Percentiles rank a stretch among this genome's conserved stretches.
phyloP scores from a whole-genome alignment of 2,888 invertebrate species.

The Brachylomia viminalis region DNA sequence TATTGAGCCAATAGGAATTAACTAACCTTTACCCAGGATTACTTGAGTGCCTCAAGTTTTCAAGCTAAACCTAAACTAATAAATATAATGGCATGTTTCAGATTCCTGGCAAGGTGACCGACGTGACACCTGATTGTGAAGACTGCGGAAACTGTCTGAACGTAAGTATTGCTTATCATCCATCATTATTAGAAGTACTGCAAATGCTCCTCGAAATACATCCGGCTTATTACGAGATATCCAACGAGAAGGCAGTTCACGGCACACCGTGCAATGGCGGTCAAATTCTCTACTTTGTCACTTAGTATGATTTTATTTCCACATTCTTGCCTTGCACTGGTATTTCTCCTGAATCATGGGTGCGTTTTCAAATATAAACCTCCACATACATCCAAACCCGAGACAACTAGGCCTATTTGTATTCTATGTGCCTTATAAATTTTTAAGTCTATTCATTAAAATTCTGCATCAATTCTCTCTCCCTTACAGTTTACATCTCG shows the following conservation, averaged over 20 bases:
- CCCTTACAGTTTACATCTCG: conserved; percentile 92
- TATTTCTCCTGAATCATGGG: not conserved
- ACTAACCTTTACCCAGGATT: not conserved
- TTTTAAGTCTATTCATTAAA: not conserved
- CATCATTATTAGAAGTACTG: not conserved
- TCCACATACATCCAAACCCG: not conserved
- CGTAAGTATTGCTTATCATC: conserved; percentile 75
- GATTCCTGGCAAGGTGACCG: conserved; percentile 88
- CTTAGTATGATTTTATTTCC: not conserved
- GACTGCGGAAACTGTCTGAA: conserved; percentile 91
- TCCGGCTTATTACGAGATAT: not conserved
- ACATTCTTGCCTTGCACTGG: not conserved
- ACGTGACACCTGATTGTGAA: conserved; percentile 90
- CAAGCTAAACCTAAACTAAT: not conserved
- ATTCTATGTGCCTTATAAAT: not conserved
- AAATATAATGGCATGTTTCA: conserved; percentile 70
- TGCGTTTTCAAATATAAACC: not conserved
- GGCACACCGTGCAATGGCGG: not conserved
- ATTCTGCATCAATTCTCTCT: not conserved
- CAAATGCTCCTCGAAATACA: not conserved
- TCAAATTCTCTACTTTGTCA: not conserved
- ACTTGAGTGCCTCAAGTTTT: not conserved
- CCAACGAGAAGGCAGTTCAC: not conserved
- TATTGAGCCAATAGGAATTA: too few relatives aligned
- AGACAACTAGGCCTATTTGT: not conserved